Conservation (phyloP, 2,888 invertebrate genomes). For the Sarcophaga carnaria region DNA sequence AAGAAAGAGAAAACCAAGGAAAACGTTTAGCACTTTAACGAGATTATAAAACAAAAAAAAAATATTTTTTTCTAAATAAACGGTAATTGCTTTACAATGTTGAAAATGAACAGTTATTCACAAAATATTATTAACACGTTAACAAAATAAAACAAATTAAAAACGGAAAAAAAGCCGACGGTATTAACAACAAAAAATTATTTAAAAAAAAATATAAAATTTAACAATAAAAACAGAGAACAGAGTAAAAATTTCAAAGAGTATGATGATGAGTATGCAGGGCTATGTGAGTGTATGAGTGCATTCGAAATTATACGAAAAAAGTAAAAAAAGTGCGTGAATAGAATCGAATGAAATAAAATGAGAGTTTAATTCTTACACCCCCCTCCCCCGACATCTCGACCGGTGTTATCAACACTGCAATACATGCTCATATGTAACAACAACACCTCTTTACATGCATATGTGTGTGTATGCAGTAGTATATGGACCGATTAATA, state of each 20-base stretch:
- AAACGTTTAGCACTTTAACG: slow-evolving; percentile 52
- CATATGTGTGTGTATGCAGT: slow-evolving; percentile 38
- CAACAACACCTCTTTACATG: not conserved
- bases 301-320: not conserved
- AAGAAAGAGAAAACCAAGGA: not conserved
- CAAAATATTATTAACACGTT: not conserved
- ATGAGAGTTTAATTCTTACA: slow-evolving; percentile 40
- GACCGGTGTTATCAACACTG: not conserved
- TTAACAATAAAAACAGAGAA: slow-evolving; percentile 38
- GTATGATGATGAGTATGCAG: slow-evolving; percentile 38
- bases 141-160: slow-evolving; percentile 1
- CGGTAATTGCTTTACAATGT: not conserved
- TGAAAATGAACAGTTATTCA: not conserved
- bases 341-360: slow-evolving; percentile 4
- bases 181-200: slow-evolving; percentile 25
- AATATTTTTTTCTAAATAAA: too few relatives aligned
- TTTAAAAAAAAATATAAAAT: slow-evolving; percentile 27
- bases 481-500: slow-evolving; percentile 52
- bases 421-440: not conserved
- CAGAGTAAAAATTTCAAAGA: slow-evolving; percentile 58
- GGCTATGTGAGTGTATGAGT: too few relatives aligned
- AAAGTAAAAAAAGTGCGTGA: slow-evolving; percentile 57
- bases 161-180: slow-evolving; percentile 57
- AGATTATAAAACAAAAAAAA: slow-evolving; percentile 5
- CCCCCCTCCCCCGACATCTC: slow-evolving; percentile 5